Evolutionary conservation across 53 echinoderm and acorn worm genomes (phyloP), one percentile per base, ranked within the genome.

Genomic region (Apostichopus leukothele): DNA sequence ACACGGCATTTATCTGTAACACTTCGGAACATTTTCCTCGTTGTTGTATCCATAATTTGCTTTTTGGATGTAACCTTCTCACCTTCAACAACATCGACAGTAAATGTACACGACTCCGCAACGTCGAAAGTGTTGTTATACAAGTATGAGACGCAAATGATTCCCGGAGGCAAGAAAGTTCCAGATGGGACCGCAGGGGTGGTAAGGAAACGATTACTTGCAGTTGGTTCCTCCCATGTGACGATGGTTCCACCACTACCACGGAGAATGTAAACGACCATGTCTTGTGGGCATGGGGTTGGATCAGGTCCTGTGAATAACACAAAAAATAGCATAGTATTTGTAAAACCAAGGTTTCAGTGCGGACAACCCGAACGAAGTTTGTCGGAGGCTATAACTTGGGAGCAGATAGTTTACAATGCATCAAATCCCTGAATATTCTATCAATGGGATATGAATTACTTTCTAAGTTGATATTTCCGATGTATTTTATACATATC

Each of bases 191-290:
- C 19, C 10, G 57, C 10, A 6, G 85, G 66, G 60, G 63, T 10
- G 27, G 16, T 67, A 22, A 85, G 66, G 12, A 85, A 67, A 12
- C 27, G 26, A 27, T 85, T 39, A 6, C 4, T 8, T 60, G 50
- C 12, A 9, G 50, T 67, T 67, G 85, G 85, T 26, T 85, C 85
- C 0, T 50, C 50, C 85, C 85, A 85, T 14, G 85, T 85, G 85
- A 85, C 85, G 25, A 85, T 67, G 66, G 67, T 66, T 60, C 85
- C 85, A 60, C 85, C 85, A 67, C 67, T 85, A n/a, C 85, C 85
- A 63, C 85, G 68, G 12, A 85, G 67, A 14, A 27, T 60, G 60
- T 50, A 85, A 6, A 67, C 85, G 39, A 13, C 23, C 26, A 85
- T 39, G 11, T 85, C 66, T 9, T 50, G 22, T 23, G 66, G 68